Percentiles rank a stretch among this genome's conserved stretches.
These are phyloP conservation scores for Alaudala cheleensis DNA, from an alignment of 2,113 vertebrate genomes.

Conservation along the genomic window DNA sequence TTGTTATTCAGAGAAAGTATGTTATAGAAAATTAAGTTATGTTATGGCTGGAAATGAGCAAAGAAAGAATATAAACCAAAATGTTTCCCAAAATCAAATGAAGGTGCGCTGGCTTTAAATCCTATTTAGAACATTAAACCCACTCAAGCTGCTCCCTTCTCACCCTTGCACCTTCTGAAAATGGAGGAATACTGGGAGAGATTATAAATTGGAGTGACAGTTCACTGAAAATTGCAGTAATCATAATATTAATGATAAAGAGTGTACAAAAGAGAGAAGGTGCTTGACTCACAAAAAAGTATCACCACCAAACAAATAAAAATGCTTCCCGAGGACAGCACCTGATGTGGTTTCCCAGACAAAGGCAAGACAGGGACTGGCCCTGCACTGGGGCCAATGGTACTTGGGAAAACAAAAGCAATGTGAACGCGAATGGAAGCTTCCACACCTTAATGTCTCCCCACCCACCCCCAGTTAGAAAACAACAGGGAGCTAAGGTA, in stretches of 20 bases:
- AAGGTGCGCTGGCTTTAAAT: background rate
- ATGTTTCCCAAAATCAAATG: background rate
- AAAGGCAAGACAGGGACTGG: background rate
- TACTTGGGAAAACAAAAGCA: background rate
- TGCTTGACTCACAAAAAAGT: background rate
- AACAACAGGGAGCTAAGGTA: background rate
- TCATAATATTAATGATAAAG: background rate
- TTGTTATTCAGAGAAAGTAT: background rate
- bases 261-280: background rate
- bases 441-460: background rate
- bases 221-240: background rate
- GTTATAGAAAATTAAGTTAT: background rate
- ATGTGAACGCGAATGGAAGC: fast-evolving
- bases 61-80: background rate
- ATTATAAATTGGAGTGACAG: background rate
- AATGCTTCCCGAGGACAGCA: background rate
- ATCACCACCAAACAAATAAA: background rate
- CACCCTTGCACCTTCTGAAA: background rate
- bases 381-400: background rate
- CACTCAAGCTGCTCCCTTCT: background rate
- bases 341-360: background rate
- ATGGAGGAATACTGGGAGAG: background rate
- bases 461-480: no score
- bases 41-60: background rate
- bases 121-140: background rate